A percentile compares a stretch with the other conserved stretches of the same genome.
Conservation (phyloP, 2,797 vertebrate species). For the Chanos chanos region DNA sequence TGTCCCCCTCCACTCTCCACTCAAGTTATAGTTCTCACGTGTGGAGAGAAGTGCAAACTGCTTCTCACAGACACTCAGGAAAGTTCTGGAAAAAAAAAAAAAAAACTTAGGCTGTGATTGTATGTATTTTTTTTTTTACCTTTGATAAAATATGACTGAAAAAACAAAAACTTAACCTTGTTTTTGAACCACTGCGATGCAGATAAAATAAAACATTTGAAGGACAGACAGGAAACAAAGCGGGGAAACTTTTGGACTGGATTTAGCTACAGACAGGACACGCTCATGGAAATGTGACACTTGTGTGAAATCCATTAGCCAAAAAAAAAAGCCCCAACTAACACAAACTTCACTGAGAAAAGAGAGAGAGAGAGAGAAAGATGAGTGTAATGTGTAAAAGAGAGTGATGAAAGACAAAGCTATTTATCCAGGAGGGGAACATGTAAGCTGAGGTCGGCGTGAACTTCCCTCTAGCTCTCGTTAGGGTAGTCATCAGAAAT, state of each 20-base stretch:
- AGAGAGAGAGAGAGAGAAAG: not conserved
- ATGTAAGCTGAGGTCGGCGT: too few species aligned
- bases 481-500: too few species aligned
- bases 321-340: too few species aligned
- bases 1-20: not conserved
- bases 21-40: conserved; percentile 6
- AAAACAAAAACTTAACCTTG: not conserved
- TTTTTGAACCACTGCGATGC: not conserved
- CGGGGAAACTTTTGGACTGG: conserved; percentile 4
- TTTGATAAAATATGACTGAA: conserved; percentile 1
- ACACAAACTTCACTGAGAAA: not conserved
- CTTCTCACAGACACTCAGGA: conserved; percentile 9
- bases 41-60: conserved; percentile 31
- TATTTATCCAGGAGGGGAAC: not conserved
- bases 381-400: not conserved
- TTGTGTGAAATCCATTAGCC: conserved; percentile 74
- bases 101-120: not conserved
- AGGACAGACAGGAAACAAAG: not conserved
- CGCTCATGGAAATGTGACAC: conserved; percentile 45
- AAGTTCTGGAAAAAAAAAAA: not conserved
- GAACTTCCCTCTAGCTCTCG: too few species aligned
- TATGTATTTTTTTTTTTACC: too few species aligned
- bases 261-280: conserved; percentile 59
- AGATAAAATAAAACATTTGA: not conserved
- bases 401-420: conserved; percentile 1